phyloP scores from a whole-genome alignment of 2,797 vertebrate genomes.

The Manis pentadactyla region DNA sequence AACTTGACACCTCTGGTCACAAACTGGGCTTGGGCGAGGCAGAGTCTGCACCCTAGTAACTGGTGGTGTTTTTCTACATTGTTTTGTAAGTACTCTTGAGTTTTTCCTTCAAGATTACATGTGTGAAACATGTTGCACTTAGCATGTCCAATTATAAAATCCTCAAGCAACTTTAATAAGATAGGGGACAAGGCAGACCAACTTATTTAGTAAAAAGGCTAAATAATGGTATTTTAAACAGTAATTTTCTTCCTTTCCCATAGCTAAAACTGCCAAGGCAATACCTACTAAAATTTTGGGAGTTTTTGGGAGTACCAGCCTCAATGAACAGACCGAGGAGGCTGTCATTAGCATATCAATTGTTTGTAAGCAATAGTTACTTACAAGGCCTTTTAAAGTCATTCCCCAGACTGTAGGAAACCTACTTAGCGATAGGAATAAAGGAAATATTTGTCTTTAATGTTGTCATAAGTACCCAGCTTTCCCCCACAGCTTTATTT shows the following conservation, averaged over 20 bases:
- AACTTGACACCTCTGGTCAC: background rate
- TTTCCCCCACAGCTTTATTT: constrained; percentile 16
- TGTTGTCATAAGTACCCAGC: constrained; percentile 47
- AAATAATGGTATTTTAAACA: constrained; percentile 66
- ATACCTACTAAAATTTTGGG: constrained; percentile 26
- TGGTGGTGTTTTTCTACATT: background rate
- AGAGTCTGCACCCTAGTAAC: background rate
- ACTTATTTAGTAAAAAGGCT: constrained; percentile 53
- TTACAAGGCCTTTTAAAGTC: constrained; percentile 54
- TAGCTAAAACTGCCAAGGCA: constrained; percentile 29
- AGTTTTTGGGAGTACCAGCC: constrained; percentile 30
- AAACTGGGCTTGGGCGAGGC: background rate
- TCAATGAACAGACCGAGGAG: background rate
- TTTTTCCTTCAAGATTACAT: background rate
- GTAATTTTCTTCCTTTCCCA: constrained; percentile 51
- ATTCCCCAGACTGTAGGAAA: constrained; percentile 56
- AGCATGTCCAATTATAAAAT: constrained; percentile 58
- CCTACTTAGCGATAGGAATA: background rate
- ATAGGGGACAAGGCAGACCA: constrained; percentile 54
- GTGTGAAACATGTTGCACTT: constrained; percentile 41
- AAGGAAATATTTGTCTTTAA: constrained; percentile 63
- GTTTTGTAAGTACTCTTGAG: background rate
- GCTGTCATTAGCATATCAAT: constrained; percentile 55
- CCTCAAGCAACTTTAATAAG: constrained; percentile 47
- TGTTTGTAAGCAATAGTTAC: constrained; percentile 40